A percentile compares a stretch with the other conserved stretches of the same genome.
Conservation (phyloP, 92 coral and sea anemone species). For the Scolanthus callimorphus region DNA sequence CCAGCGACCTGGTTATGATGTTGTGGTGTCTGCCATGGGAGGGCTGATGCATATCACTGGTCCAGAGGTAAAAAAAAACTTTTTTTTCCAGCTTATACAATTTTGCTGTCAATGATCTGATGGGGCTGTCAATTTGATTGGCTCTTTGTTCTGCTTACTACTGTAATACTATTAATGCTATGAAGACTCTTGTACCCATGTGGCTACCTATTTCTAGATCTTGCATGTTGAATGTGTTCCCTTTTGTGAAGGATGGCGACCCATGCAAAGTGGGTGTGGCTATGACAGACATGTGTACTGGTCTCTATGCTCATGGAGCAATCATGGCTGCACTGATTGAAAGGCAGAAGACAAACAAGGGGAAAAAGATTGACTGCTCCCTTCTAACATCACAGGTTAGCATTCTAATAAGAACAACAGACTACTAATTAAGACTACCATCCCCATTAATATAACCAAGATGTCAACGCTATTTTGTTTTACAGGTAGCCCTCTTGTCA, state of each 20-base stretch:
- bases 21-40: conserved; percentile 83
- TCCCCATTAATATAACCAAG: not conserved
- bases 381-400: conserved; percentile 82
- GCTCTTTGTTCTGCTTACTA: too few species aligned
- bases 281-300: conserved; percentile 81
- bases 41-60: conserved; percentile 92
- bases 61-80: conserved; percentile 92
- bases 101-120: too few species aligned
- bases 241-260: conserved; percentile 55
- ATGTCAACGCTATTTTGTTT: too few species aligned
- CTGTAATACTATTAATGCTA: too few species aligned
- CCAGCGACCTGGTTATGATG: conserved; percentile 83
- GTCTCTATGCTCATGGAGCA: conserved; percentile 86
- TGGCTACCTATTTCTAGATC: too few species aligned
- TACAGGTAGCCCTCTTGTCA: conserved; percentile 70
- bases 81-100: too few species aligned
- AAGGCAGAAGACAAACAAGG: conserved; percentile 70
- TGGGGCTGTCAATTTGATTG: too few species aligned
- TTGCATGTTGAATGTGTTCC: not conserved
- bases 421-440: not conserved
- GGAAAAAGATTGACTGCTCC: conserved; percentile 89
- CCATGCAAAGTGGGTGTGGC: conserved; percentile 94
- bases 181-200: too few species aligned
- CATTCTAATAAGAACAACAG: not conserved
- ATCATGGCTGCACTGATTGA: conserved; percentile 87